phyloP scores from a whole-genome alignment of 2,113 vertebrate genomes.

The Amazona guildingii region DNA sequence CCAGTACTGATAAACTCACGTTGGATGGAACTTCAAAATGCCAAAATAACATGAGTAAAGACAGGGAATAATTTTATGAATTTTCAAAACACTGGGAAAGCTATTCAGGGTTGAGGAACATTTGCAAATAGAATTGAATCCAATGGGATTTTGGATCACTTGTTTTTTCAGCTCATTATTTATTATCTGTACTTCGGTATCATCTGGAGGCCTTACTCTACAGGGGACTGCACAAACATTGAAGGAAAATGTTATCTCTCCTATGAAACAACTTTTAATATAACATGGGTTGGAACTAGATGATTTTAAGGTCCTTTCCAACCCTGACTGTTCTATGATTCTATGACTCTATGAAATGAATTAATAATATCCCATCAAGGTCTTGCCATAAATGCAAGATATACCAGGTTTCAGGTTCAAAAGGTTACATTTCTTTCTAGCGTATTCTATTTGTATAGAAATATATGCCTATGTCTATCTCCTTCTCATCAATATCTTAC shows the following conservation, averaged over 20 bases:
- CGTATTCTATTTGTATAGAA: background rate
- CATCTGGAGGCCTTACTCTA: background rate
- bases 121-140: background rate
- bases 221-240: background rate
- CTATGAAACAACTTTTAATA: background rate
- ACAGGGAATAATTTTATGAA: background rate
- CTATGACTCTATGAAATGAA: background rate
- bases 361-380: background rate
- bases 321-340: no score
- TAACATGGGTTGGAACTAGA: background rate
- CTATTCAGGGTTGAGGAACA: background rate
- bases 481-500: background rate
- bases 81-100: background rate
- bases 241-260: background rate
- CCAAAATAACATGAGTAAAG: background rate
- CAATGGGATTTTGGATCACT: slow-evolving; percentile 1
- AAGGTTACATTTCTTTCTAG: background rate
- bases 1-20: background rate
- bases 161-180: slow-evolving; percentile 17
- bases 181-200: background rate
- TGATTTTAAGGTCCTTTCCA: no score
- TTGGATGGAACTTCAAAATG: background rate
- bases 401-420: background rate
- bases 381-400: background rate
- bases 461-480: background rate